phyloP scores from a whole-genome alignment of 2,888 invertebrate species.

The Kryphioiulus occultus region DNA sequence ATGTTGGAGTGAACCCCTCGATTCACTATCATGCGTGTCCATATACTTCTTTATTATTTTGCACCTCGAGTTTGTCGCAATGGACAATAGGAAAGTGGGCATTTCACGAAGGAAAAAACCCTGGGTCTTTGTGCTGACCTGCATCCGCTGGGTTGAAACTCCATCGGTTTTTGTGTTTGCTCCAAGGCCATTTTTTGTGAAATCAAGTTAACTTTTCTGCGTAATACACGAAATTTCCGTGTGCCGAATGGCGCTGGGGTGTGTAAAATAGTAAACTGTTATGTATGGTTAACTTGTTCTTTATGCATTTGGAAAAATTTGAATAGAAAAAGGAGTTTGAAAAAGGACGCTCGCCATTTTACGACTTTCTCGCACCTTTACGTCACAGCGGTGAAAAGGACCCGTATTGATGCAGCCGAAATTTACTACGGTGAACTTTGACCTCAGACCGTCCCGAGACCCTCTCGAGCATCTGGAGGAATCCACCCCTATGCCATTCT shows the following conservation, averaged over 20 bases:
- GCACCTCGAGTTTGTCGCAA: constrained; percentile 13
- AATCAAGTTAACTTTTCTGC: not conserved
- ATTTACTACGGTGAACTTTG: constrained; percentile 23
- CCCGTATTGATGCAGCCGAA: constrained; percentile 12
- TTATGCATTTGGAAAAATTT: constrained; percentile 14
- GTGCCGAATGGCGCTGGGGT: constrained; percentile 7
- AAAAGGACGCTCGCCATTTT: not conserved
- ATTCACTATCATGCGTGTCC: constrained; percentile 15
- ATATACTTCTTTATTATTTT: not conserved
- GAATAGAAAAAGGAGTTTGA: constrained; percentile 12
- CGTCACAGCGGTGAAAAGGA: not conserved
- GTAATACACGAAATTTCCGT: not conserved
- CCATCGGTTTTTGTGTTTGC: not conserved
- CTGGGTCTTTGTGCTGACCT: constrained; percentile 9
- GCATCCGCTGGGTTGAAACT: constrained; percentile 15
- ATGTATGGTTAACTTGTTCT: constrained; percentile 23
- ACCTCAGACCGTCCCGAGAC: constrained; percentile 14
- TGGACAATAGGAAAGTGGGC: constrained; percentile 23
- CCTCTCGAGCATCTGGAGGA: not conserved
- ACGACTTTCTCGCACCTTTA: constrained; percentile 23
- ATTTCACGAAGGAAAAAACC: not conserved
- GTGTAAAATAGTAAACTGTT: constrained; percentile 15
- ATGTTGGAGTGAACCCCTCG: not conserved
- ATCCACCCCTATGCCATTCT: not conserved
- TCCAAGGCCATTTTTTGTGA: constrained; percentile 23